Evolutionary conservation across 2,888 invertebrate genomes (phyloP), one percentile per base, ranked within the genome.

Genomic region (Drosophila sordidapex): DNA sequence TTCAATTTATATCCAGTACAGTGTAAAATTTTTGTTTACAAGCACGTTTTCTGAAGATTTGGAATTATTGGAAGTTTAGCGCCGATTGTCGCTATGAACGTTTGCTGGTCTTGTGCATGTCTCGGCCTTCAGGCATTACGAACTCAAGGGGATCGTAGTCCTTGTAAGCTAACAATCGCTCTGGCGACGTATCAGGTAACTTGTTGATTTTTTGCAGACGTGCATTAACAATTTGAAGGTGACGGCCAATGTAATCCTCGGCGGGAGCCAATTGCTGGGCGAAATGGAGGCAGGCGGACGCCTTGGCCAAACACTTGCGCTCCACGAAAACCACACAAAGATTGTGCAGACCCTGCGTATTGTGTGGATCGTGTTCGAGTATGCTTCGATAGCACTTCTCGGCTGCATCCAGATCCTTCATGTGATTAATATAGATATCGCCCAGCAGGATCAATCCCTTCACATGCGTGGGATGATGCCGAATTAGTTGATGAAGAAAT

Each of bases 241-340:
- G 99, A 21, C 97, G 95, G 64, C 96, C 94, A 49, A 99, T 97
- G 94, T 99, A 99, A 85, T 97, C 97, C 92, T 99, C 99, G 70
- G 95, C 94, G 0, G 99, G 99, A 0, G 98, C 98, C 31, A 98
- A 94, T 8, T 94, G 94, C 61, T 96, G 96, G 1, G 98, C 98
- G 57, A 96, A 95, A 57, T 96, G 94, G 25, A 99, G 94, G 92
- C 99, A 99, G 60, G 95, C 95, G 81, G 97, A 97, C 0, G 99
- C 99, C 62, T 95, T 94, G n/a, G 95, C 94, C 35, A 99, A 94
- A 87, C 97, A 96, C 13, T 98, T 98, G 43, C 97, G 95, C 93
- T 99, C 99, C 8, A 99, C 98, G 83, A 97, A 97, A 0, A 99
- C 98, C 10, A 99, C 99, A 93, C 99, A 99, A 31, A 99, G 94